Conservation (phyloP, 2,797 vertebrate species). For the Lophius americanus region DNA sequence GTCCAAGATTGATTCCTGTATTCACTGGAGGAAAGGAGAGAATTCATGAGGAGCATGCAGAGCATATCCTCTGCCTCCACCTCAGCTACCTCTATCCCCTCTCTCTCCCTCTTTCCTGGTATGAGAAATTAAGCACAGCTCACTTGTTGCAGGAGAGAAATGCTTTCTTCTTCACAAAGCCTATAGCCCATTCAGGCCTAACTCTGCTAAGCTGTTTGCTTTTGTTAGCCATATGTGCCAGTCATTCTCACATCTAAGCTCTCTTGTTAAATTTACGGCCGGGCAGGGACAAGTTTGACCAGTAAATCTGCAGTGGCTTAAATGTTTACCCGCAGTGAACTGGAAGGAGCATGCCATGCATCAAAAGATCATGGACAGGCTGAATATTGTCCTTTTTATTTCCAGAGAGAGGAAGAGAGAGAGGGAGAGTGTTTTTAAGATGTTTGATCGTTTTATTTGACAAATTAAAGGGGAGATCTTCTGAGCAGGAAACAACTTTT, state of each 20-base stretch:
- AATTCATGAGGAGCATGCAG: slow-evolving; percentile 97
- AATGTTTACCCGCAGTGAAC: slow-evolving; percentile 69
- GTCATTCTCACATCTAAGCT: slow-evolving; percentile 77
- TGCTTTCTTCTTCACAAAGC: slow-evolving; percentile 69
- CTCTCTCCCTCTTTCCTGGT: slow-evolving; percentile 43
- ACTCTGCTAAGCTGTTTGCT: slow-evolving; percentile 75
- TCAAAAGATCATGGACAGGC: slow-evolving; percentile 63
- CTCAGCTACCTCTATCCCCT: slow-evolving; percentile 44
- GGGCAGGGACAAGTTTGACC: slow-evolving; percentile 73
- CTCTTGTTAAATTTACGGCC: slow-evolving; percentile 76
- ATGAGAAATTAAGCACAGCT: slow-evolving; percentile 63
- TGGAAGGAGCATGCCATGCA: slow-evolving; percentile 54
- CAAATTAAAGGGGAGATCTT: slow-evolving; percentile 71
- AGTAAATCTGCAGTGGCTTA: slow-evolving; percentile 77
- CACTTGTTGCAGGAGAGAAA: slow-evolving; percentile 44
- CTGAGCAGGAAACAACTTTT: slow-evolving; percentile 52
- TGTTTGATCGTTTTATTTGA: slow-evolving; percentile 74
- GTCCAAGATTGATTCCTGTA: slow-evolving; percentile 91
- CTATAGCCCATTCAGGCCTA: slow-evolving; percentile 66
- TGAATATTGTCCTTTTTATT: slow-evolving; percentile 73
- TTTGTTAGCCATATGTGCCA: slow-evolving; percentile 68
- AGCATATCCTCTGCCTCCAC: slow-evolving; percentile 73
- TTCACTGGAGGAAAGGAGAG: slow-evolving; percentile 92
- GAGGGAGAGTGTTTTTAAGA: slow-evolving; percentile 58
- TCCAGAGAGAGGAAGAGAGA: slow-evolving; percentile 53